Conservation (phyloP, 2,888 invertebrate species). For the Ryuthela nishihirai region DNA sequence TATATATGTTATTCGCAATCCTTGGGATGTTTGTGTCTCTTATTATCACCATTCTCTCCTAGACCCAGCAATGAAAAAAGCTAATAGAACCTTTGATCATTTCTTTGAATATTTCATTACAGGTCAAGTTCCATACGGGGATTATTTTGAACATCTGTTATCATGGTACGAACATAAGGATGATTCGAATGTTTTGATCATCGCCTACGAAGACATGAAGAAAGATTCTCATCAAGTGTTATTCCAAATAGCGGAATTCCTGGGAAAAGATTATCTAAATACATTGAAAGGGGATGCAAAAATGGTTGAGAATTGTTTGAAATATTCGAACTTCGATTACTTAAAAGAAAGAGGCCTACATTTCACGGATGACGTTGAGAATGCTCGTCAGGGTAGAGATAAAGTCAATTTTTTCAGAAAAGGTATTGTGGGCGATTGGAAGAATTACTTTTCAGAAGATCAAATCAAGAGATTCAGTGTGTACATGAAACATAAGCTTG, state of each 20-base stretch:
- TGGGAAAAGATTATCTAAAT: constrained; percentile 30
- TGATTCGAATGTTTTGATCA: constrained; percentile 47
- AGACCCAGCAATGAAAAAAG: not conserved
- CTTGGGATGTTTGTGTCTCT: constrained; percentile 53
- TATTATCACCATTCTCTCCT: constrained; percentile 48
- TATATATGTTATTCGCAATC: constrained; percentile 53
- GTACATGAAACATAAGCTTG: constrained; percentile 17
- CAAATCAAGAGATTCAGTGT: constrained; percentile 24
- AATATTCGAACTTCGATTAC: constrained; percentile 30
- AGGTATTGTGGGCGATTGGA: constrained; percentile 52
- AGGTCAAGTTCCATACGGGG: constrained; percentile 46
- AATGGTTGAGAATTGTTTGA: constrained; percentile 26
- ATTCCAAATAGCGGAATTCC: constrained; percentile 40
- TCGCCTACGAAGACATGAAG: constrained; percentile 52
- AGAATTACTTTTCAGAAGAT: constrained; percentile 48
- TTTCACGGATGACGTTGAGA: too few species aligned
- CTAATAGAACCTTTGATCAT: constrained; percentile 45
- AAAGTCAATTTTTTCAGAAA: constrained; percentile 21
- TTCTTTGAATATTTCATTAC: constrained; percentile 50
- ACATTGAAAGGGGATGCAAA: constrained; percentile 18
- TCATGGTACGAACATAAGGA: constrained; percentile 39
- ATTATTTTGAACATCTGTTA: constrained; percentile 38
- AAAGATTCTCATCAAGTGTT: constrained; percentile 37
- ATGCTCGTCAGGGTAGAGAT: not conserved
- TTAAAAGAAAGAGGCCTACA: constrained; percentile 21